Base-by-base conservation (phyloP, 1,140 invertebrate species). In the Eulimnadia texana region DNA sequence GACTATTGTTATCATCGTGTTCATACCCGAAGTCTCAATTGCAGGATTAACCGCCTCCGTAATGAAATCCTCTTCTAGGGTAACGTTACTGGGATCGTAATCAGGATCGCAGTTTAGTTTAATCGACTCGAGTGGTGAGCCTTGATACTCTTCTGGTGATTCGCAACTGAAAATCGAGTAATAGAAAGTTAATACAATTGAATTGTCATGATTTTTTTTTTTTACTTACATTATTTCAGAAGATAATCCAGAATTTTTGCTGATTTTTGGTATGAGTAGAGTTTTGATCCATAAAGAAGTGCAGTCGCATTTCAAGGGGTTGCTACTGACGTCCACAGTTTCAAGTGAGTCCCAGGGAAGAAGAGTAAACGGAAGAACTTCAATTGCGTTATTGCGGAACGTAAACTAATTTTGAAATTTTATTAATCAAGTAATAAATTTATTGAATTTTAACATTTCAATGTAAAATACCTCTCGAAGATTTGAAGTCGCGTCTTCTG, bases 291-390 rank as follows among this genome's bases (percentile, higher is more conserved):
- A 67, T 20, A 29, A 24, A 3, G 65, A 13, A 50, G 57, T 20
- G 54, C 65, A 66, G 61, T 66, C 65, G 47, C 65, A 66, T 3
- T 42, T 28, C 64, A 64, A 66, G 11, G 65, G 65, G 27, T 66
- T 66, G 25, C 63, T 60, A 49, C 55, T 25, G 24, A 66, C 57
- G 28, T 66, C 64, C 3, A 66, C 42, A 56, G 63, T 2, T 6
- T n/a, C 42, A n/a, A 66, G 51, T 9, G 61, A 16, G 13, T 58
- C 56, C 65, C 65, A 66, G 9, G 60, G 65, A 10, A 63, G 50
- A 28, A 66, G 27, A 10, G 62, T 42, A 19, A 24, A 16, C 13
- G 33, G 50, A 10, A 66, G 58, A 27, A 50, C 20, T 13, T 47
- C 20, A 22, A 66, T 27, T 11, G 60, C 65, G 47, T 66, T 66